Conservation (phyloP, 1,140 invertebrate genomes). For the Magallana ariakensis region DNA sequence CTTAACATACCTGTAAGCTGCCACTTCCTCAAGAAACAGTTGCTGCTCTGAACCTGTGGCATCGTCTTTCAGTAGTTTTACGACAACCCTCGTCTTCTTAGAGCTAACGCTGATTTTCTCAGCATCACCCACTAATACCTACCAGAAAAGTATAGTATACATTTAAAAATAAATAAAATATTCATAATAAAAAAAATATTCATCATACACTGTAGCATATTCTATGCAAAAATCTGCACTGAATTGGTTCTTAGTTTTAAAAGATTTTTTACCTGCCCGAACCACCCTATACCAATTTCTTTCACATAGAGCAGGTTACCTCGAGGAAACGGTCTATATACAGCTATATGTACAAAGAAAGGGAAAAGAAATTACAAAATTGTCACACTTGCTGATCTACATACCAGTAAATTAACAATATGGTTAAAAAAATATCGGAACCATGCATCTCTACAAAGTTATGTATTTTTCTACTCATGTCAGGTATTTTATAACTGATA, state of each 20-base stretch:
- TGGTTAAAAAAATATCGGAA: not conserved
- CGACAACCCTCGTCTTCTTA: slow-evolving; percentile 81
- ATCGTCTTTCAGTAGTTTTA: slow-evolving; percentile 87
- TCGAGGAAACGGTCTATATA: slow-evolving; percentile 84
- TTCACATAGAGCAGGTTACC: slow-evolving; percentile 89
- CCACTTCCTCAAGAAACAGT: slow-evolving; percentile 87
- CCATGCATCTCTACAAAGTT: too few relatives aligned
- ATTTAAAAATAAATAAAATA: too few relatives aligned
- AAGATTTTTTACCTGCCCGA: slow-evolving; percentile 86
- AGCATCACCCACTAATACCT: slow-evolving; percentile 88
- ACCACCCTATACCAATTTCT: slow-evolving; percentile 92
- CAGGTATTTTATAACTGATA: too few relatives aligned
- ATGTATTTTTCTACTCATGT: too few relatives aligned
- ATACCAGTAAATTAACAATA: not conserved
- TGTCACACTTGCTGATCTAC: not conserved
- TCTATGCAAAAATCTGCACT: not conserved
- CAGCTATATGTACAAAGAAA: slow-evolving; percentile 56
- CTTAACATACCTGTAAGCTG: slow-evolving; percentile 81
- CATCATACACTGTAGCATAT: not conserved
- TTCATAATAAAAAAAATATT: too few relatives aligned
- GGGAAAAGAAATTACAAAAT: not conserved
- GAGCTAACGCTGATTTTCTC: slow-evolving; percentile 81
- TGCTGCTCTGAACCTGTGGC: slow-evolving; percentile 85
- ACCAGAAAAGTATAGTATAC: slow-evolving; percentile 41
- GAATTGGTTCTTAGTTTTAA: not conserved